phyloP scores from a whole-genome alignment of 2,113 vertebrate genomes.

The Oxyruncus cristatus region DNA sequence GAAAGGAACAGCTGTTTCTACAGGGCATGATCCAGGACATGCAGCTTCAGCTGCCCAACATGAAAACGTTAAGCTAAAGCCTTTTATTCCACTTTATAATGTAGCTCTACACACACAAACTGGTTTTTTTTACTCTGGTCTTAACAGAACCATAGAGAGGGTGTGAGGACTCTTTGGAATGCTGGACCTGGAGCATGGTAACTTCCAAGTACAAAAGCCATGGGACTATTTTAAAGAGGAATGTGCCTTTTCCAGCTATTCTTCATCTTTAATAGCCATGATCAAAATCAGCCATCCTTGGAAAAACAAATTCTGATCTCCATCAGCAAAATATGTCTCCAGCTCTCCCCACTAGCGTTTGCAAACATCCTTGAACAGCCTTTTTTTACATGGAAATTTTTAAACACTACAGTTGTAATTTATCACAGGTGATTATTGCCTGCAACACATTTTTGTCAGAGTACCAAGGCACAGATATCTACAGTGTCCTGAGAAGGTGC shows the following conservation, averaged over 20 bases:
- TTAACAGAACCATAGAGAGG: background rate
- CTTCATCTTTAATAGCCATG: background rate
- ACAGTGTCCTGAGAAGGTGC: background rate
- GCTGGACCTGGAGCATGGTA: background rate
- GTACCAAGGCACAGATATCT: background rate
- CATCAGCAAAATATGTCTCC: background rate
- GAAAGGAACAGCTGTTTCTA: fast-evolving
- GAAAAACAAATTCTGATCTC: background rate
- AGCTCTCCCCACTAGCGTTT: background rate
- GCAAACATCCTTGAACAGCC: background rate
- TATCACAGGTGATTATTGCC: background rate
- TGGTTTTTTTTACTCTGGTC: background rate
- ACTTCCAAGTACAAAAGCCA: background rate
- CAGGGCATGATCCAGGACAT: background rate
- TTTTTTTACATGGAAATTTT: background rate
- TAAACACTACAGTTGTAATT: background rate
- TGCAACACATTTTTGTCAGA: background rate
- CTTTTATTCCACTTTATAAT: background rate
- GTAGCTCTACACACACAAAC: background rate
- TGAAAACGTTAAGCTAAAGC: background rate
- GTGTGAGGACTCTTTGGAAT: background rate
- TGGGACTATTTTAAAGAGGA: background rate
- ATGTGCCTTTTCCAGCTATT: background rate
- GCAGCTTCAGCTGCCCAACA: background rate
- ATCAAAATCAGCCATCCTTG: background rate